Percentiles rank a stretch among this genome's conserved stretches.
Conservation (phyloP, 2,888 invertebrate genomes). For the Cephus sareptanus region DNA sequence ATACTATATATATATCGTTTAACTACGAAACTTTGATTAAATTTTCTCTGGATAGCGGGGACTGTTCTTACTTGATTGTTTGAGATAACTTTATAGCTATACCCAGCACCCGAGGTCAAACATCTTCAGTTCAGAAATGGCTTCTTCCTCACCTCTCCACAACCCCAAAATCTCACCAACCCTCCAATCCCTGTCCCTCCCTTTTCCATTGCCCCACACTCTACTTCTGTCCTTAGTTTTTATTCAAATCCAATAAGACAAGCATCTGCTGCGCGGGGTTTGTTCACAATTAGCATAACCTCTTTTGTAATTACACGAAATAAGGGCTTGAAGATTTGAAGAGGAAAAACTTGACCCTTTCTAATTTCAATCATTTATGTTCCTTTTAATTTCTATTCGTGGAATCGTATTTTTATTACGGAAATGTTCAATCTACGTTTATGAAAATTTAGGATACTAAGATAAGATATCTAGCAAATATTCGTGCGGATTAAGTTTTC, state of each 20-base stretch:
- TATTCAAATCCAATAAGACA: background rate
- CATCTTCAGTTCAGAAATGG: slow-evolving; percentile 3
- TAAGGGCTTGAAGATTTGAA: background rate
- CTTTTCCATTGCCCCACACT: background rate
- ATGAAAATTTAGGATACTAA: background rate
- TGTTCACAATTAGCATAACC: background rate
- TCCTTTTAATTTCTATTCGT: background rate
- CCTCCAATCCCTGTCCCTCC: background rate
- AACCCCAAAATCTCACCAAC: background rate
- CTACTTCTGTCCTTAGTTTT: background rate
- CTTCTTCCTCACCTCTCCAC: background rate
- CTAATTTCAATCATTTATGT: background rate
- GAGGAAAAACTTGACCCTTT: background rate
- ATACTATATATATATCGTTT: slow-evolving; percentile 15
- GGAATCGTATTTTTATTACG: background rate
- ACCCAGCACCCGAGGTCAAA: slow-evolving; percentile 17
- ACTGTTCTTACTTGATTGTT: slow-evolving; percentile 43
- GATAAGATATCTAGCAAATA: background rate
- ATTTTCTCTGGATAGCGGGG: slow-evolving; percentile 36
- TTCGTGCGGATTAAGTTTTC: background rate
- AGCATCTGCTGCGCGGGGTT: background rate
- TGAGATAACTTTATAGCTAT: slow-evolving; percentile 37
- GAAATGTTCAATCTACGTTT: background rate
- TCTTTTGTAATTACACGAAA: background rate
- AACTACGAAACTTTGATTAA: slow-evolving; percentile 43